Conservation (phyloP, 2,113 vertebrate species). For the Python bivittatus region DNA sequence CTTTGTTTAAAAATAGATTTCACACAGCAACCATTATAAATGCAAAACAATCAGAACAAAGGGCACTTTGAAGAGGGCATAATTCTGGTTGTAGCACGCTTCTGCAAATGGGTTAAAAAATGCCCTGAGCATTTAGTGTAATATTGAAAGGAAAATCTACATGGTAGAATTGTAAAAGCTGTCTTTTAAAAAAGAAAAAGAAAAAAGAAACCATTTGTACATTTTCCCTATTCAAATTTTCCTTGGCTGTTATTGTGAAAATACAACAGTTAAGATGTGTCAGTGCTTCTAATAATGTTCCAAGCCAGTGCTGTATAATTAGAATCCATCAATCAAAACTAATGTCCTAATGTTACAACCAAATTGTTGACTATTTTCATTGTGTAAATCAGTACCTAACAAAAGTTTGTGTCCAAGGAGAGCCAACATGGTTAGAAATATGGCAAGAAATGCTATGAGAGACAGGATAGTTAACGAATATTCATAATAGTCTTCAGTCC, state of each 20-base stretch:
- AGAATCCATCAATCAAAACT: neutral
- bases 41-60: neutral
- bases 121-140: neutral
- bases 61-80: neutral
- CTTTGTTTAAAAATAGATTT: neutral
- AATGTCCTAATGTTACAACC: neutral
- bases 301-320: neutral
- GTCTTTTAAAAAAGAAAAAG: neutral
- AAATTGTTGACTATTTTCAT: neutral
- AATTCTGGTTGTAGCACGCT: neutral
- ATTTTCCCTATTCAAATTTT: neutral
- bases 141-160: neutral
- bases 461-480: slow-evolving; percentile 46
- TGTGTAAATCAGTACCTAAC: slow-evolving; percentile 49
- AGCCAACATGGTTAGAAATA: slow-evolving; percentile 30
- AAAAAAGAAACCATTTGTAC: neutral
- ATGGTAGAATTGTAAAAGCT: neutral
- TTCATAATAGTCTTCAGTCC: slow-evolving; percentile 18
- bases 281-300: neutral
- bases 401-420: slow-evolving; percentile 53
- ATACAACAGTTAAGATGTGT: neutral
- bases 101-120: neutral
- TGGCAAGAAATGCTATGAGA: slow-evolving; percentile 32
- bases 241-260: neutral
- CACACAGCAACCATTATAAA: neutral